A percentile compares a stretch with the other conserved stretches of the same genome.
Evolutionary conservation across 2,888 invertebrate species (phyloP).

Genomic region (Andricus quercusramuli): DNA sequence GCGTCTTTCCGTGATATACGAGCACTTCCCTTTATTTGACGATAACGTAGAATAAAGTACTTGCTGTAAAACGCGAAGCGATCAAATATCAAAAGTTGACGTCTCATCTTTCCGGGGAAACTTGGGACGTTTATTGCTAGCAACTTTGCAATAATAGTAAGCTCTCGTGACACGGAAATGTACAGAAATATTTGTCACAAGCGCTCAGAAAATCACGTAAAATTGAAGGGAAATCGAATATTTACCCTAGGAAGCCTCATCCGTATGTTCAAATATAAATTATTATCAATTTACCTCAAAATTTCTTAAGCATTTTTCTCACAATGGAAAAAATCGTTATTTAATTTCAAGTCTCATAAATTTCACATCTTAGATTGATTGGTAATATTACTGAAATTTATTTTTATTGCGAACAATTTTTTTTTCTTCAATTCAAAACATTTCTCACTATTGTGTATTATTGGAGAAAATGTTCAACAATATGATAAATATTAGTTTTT

Average conservation of each 20-base stretch:
- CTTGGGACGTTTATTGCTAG: slow-evolving; percentile 18
- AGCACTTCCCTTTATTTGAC: not conserved
- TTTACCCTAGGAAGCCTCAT: not conserved
- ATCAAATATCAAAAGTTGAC: slow-evolving; percentile 34
- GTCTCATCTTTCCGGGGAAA: slow-evolving; percentile 26
- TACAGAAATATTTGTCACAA: not conserved
- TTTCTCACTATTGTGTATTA: too few species aligned
- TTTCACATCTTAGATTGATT: too few species aligned
- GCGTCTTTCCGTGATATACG: not conserved
- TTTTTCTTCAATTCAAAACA: too few species aligned
- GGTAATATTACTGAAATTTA: too few species aligned
- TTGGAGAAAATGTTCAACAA: too few species aligned
- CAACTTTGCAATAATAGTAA: slow-evolving; percentile 1
- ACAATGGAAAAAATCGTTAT: too few species aligned
- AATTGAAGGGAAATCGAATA: not conserved
- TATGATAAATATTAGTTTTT: too few species aligned
- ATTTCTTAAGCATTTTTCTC: not conserved
- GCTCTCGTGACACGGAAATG: not conserved
- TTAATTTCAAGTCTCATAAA: too few species aligned
- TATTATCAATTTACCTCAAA: not conserved
- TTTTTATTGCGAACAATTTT: too few species aligned
- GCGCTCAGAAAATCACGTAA: not conserved
- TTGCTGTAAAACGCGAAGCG: slow-evolving; percentile 15
- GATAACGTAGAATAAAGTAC: slow-evolving; percentile 1
- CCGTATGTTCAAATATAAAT: not conserved